Percentiles rank a stretch among this genome's conserved stretches.
These are phyloP conservation scores for Eupeodes latifasciatus DNA, from an alignment of 2,888 invertebrate species.

Conservation along the genomic window DNA sequence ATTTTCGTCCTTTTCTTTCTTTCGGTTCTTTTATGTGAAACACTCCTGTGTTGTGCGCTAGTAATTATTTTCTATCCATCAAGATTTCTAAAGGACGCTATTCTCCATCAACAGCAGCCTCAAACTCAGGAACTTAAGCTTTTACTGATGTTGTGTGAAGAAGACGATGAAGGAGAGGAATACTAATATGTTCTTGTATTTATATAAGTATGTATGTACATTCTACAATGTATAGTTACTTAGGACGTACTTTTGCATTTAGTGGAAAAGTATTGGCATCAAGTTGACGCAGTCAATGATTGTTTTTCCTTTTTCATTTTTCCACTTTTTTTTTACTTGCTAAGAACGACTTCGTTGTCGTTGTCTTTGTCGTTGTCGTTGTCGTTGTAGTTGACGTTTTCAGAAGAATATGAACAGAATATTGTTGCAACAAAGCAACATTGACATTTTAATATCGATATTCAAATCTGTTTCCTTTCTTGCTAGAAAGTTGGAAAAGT, in stretches of 20 bases:
- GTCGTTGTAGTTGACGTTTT: not conserved
- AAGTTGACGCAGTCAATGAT: constrained; percentile 41
- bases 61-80: constrained; percentile 63
- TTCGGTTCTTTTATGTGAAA: constrained; percentile 25
- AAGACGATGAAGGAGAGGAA: not conserved
- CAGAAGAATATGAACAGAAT: not conserved
- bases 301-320: constrained; percentile 43
- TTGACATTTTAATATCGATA: constrained; percentile 50
- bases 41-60: not conserved
- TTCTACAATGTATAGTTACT: not conserved
- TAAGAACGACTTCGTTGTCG: not conserved
- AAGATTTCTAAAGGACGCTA: constrained; percentile 6
- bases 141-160: constrained; percentile 1
- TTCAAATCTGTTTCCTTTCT: constrained; percentile 12
- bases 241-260: not conserved
- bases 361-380: not conserved
- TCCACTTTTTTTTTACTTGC: too few relatives aligned
- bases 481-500: not conserved
- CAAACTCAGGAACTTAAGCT: not conserved
- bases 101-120: not conserved
- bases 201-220: too few relatives aligned
- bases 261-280: not conserved
- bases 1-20: not conserved
- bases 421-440: not conserved
- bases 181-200: too few relatives aligned